Evolutionary conservation across 1,140 invertebrate species (phyloP).

Genomic region (Drosophila truncata): DNA sequence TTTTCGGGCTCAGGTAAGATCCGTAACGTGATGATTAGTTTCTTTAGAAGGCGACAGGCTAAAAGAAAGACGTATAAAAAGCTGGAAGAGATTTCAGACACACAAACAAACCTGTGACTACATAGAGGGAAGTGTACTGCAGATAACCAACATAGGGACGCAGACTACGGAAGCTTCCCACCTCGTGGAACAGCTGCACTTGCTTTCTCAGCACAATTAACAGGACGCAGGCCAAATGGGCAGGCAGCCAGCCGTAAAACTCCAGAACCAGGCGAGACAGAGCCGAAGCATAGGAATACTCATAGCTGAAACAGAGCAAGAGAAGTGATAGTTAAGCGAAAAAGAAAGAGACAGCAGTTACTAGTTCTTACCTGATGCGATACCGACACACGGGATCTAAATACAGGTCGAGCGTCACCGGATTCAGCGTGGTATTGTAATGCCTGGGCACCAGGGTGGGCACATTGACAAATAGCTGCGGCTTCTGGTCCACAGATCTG

Average conservation of each 20-base stretch:
- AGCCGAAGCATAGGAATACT: conserved; percentile 72
- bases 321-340: not conserved
- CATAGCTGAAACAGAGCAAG: conserved; percentile 61
- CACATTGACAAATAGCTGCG: conserved; percentile 86
- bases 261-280: conserved; percentile 68
- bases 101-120: conserved; percentile 68
- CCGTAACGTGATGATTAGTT: conserved; percentile 49
- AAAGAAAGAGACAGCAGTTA: not conserved
- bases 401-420: conserved; percentile 86
- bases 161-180: conserved; percentile 63
- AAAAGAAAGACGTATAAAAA: not conserved
- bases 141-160: conserved; percentile 62
- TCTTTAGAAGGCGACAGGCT: conserved; percentile 73
- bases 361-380: conserved; percentile 85
- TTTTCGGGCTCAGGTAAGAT: conserved; percentile 55
- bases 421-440: conserved; percentile 72
- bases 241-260: conserved; percentile 80
- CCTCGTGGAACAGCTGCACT: conserved; percentile 54
- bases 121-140: conserved; percentile 70
- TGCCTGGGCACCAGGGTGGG: conserved; percentile 80
- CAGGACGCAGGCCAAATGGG: conserved; percentile 75
- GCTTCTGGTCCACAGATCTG: conserved; percentile 66
- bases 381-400: conserved; percentile 88
- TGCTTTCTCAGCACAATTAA: conserved; percentile 75
- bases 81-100: not conserved